Evolutionary conservation across 1,140 invertebrate genomes (phyloP).

Genomic region (Adoxophyes honmai): DNA sequence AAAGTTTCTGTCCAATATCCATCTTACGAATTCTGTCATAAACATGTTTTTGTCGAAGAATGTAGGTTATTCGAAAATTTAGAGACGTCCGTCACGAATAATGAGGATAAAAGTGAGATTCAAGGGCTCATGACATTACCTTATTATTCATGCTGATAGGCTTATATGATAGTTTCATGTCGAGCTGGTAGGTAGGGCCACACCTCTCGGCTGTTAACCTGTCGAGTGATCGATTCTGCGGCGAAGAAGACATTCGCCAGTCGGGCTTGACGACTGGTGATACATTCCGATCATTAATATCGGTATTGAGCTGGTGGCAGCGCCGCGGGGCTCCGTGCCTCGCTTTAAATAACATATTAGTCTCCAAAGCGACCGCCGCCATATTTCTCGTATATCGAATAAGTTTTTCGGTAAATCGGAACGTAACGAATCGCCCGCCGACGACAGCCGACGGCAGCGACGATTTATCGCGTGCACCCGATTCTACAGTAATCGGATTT

Average conservation of each 20-base stretch:
- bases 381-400: slow-evolving; percentile 62
- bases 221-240: not conserved
- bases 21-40: too few species aligned
- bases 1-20: too few species aligned
- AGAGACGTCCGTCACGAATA: too few species aligned
- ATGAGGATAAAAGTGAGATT: too few species aligned
- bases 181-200: too few species aligned
- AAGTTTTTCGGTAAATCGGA: slow-evolving; percentile 59
- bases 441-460: slow-evolving; percentile 48
- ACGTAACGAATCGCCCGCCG: slow-evolving; percentile 56
- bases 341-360: slow-evolving; percentile 66
- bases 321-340: slow-evolving; percentile 50
- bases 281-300: slow-evolving; percentile 66
- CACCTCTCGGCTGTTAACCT: not conserved
- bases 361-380: slow-evolving; percentile 57
- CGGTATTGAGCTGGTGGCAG: slow-evolving; percentile 57
- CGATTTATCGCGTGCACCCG: slow-evolving; percentile 63
- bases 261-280: slow-evolving; percentile 34
- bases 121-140: too few species aligned
- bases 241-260: slow-evolving; percentile 51
- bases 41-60: too few species aligned
- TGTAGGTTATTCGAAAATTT: too few species aligned
- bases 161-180: too few species aligned
- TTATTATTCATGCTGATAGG: too few species aligned
- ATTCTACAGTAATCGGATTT: slow-evolving; percentile 59